Evolutionary conservation across 2,797 vertebrate genomes (phyloP).

Genomic region (Sebastolobus altivelis): DNA sequence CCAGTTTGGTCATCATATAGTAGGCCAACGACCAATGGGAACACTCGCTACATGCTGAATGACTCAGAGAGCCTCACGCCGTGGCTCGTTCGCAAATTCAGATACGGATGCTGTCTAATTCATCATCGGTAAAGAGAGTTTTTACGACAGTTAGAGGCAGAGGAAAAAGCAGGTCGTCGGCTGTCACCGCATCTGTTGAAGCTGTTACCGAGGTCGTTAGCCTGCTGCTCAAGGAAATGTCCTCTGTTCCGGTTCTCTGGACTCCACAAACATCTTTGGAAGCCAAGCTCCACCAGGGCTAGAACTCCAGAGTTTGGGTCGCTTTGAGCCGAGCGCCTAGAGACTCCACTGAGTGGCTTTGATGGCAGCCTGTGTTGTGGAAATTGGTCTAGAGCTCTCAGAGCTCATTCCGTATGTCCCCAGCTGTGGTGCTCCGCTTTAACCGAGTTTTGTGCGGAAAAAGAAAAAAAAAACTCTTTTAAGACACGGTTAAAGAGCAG

Average conservation of each 20-base stretch:
- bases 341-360: conserved; percentile 49
- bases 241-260: conserved; percentile 38
- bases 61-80: background rate
- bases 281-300: conserved; percentile 36
- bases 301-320: conserved; percentile 25
- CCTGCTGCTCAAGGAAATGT: conserved; percentile 27
- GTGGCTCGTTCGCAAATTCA: conserved; percentile 5
- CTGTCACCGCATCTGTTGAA: conserved; percentile 24
- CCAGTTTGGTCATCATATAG: conserved; percentile 58
- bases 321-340: conserved; percentile 41
- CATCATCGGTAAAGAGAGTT: conserved; percentile 31
- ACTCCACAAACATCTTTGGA: conserved; percentile 48
- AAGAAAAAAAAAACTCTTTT: conserved; percentile 11
- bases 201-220: conserved; percentile 15
- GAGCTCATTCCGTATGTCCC: conserved; percentile 35
- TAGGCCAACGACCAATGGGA: conserved; percentile 48
- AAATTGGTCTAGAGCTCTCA: conserved; percentile 43
- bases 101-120: conserved; percentile 31
- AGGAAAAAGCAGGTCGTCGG: background rate
- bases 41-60: conserved; percentile 41
- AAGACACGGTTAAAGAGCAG: conserved; percentile 24
- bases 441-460: conserved; percentile 17
- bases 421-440: conserved; percentile 15
- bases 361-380: conserved; percentile 50
- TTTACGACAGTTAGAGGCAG: conserved; percentile 4